phyloP scores from a whole-genome alignment of 53 echinoderm and acorn worm species.

The Stichopus horrens region DNA sequence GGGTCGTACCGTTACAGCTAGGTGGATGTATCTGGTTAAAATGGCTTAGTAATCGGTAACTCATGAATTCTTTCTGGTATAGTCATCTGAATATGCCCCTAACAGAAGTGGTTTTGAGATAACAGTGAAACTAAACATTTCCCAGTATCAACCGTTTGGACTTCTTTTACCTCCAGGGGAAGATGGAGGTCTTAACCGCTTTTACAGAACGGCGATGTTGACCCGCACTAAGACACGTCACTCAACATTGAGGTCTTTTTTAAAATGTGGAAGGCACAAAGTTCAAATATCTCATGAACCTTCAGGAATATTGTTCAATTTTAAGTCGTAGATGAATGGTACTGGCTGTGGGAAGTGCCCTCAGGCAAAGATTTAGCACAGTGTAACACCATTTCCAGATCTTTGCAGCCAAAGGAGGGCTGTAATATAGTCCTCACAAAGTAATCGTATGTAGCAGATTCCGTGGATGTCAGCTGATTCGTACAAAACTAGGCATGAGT shows the following conservation, averaged over 20 bases:
- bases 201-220: conserved; percentile 10
- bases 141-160: neutral
- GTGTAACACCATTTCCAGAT: neutral
- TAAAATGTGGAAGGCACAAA: neutral
- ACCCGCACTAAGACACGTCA: neutral
- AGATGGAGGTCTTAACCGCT: conserved; percentile 10
- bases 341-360: neutral
- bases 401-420: neutral
- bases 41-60: neutral
- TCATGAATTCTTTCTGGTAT: neutral
- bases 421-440: neutral
- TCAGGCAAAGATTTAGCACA: neutral
- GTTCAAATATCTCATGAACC: neutral
- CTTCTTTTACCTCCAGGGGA: conserved; percentile 11
- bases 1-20: too few species aligned
- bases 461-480: too few species aligned
- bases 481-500: too few species aligned
- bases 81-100: neutral
- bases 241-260: neutral
- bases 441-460: too few species aligned
- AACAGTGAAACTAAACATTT: neutral
- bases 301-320: neutral
- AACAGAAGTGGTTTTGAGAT: neutral
- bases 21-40: too few species aligned
- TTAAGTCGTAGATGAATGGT: conserved; percentile 20